A percentile compares a stretch with the other conserved stretches of the same genome.
These are phyloP conservation scores for Trissolcus brochymenae DNA, from an alignment of 2,888 invertebrate species.

Conservation along the genomic window DNA sequence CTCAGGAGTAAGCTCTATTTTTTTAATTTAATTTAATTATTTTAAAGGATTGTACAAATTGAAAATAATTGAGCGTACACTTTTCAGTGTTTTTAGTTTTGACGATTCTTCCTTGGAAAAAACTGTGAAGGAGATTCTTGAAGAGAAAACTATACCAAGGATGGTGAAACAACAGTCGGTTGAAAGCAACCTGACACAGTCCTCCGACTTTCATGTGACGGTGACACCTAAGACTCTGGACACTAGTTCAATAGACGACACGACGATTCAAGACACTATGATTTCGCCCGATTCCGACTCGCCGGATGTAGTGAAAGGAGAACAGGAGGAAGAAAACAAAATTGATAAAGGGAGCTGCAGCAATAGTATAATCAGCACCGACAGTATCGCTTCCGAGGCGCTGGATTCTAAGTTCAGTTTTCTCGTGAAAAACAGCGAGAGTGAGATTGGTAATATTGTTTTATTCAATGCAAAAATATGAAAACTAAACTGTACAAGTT, in stretches of 20 bases:
- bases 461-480: background rate
- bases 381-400: slow-evolving; percentile 69
- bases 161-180: slow-evolving; percentile 52
- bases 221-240: slow-evolving; percentile 68
- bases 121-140: slow-evolving; percentile 50
- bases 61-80: background rate
- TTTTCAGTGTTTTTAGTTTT: slow-evolving; percentile 66
- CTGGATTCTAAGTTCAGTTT: slow-evolving; percentile 67
- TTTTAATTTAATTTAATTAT: background rate
- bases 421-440: slow-evolving; percentile 69
- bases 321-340: slow-evolving; percentile 52
- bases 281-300: slow-evolving; percentile 72
- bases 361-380: slow-evolving; percentile 70
- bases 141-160: slow-evolving; percentile 55
- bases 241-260: slow-evolving; percentile 70
- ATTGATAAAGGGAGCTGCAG: slow-evolving; percentile 65
- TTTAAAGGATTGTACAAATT: background rate
- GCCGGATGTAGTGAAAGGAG: slow-evolving; percentile 58
- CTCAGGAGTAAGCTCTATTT: slow-evolving; percentile 63
- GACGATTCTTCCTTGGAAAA: slow-evolving; percentile 56
- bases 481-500: no score
- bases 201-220: slow-evolving; percentile 66
- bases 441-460: slow-evolving; percentile 69
- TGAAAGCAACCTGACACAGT: slow-evolving; percentile 62
- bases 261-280: slow-evolving; percentile 70